Evolutionary conservation across 2,113 vertebrate species (phyloP).

Genomic region (Cacatua alba): DNA sequence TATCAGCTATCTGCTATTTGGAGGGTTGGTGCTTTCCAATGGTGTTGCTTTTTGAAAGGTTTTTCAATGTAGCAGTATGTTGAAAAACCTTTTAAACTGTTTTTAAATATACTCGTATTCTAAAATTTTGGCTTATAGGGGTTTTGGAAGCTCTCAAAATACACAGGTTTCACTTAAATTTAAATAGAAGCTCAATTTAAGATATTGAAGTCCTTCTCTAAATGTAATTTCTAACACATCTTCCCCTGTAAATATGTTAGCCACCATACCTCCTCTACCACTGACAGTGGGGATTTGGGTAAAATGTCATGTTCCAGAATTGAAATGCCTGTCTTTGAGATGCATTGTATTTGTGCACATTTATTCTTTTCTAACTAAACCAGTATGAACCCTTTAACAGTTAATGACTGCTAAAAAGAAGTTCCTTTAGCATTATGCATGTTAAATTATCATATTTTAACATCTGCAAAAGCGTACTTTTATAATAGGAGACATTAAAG

Average conservation of each 20-base stretch:
- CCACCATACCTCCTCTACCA: background rate
- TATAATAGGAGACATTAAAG: background rate
- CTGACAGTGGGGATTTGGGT: background rate
- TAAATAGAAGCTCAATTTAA: background rate
- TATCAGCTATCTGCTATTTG: background rate
- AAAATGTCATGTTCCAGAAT: background rate
- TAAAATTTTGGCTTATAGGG: background rate
- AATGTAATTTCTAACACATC: background rate
- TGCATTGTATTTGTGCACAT: background rate
- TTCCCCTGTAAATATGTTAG: background rate
- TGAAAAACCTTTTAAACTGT: background rate
- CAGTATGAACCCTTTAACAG: background rate
- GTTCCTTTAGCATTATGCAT: background rate
- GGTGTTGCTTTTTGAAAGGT: background rate
- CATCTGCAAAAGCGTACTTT: background rate
- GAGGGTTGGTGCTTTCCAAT: background rate
- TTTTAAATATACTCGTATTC: background rate
- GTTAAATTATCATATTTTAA: constrained; percentile 11
- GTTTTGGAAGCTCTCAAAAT: background rate
- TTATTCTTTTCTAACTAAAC: background rate
- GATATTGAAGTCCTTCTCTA: background rate
- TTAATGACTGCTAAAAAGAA: background rate
- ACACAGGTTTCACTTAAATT: background rate
- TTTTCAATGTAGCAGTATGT: background rate
- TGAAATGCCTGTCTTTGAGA: background rate